These are phyloP conservation scores for Pomacea maculata DNA, from an alignment of 1,140 invertebrate genomes.

Conservation along the genomic window DNA sequence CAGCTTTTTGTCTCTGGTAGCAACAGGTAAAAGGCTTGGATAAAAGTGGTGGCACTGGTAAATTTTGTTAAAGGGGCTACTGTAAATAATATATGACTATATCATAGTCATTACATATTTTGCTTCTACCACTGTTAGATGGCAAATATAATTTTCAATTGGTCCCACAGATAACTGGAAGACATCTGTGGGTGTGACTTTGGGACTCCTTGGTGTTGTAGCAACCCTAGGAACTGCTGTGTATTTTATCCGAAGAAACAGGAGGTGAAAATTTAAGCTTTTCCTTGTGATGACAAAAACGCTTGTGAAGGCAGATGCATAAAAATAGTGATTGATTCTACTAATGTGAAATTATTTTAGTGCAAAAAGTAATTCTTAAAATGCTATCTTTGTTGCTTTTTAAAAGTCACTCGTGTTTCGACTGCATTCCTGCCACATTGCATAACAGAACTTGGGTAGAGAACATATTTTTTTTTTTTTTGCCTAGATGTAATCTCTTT, in stretches of 20 bases:
- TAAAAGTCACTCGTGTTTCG: neutral
- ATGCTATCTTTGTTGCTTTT: too few species aligned
- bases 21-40: too few species aligned
- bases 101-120: neutral
- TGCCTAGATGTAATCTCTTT: too few species aligned
- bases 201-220: constrained; percentile 21
- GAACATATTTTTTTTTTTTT: neutral
- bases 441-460: too few species aligned
- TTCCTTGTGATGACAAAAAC: neutral
- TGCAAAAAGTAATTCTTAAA: too few species aligned
- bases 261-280: constrained; percentile 18
- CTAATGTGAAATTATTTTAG: neutral
- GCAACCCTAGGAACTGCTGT: constrained; percentile 14
- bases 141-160: neutral
- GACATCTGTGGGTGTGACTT: constrained; percentile 24
- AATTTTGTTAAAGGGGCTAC: too few species aligned
- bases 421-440: too few species aligned
- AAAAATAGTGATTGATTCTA: neutral
- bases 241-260: constrained; percentile 22
- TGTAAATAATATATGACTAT: neutral
- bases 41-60: too few species aligned
- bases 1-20: too few species aligned
- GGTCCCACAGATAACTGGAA: constrained; percentile 13
- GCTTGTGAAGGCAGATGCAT: too few species aligned
- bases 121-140: neutral